Conservation (phyloP, 2,888 invertebrate species). For the Synergus japonicus region DNA sequence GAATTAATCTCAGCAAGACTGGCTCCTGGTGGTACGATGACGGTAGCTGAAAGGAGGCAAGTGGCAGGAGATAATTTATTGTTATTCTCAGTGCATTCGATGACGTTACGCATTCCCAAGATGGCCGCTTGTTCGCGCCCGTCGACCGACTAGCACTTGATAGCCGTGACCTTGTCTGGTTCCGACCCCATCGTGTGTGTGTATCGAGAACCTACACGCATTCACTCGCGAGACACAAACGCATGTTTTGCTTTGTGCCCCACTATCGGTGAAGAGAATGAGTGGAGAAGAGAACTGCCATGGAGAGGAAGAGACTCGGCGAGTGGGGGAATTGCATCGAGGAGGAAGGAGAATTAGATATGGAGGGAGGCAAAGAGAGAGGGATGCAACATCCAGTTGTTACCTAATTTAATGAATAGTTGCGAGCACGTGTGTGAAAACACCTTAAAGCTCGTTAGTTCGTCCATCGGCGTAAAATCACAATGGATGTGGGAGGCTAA, state of each 20-base stretch:
- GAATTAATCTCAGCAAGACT: conserved; percentile 3
- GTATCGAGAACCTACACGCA: conserved; percentile 9
- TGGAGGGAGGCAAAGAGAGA: conserved; percentile 42
- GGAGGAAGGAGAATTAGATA: conserved; percentile 29
- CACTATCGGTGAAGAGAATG: conserved; percentile 52
- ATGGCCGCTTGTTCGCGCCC: conserved; percentile 66
- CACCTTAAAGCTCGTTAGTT: conserved; percentile 62
- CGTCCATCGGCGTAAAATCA: conserved; percentile 62
- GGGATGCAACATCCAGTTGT: conserved; percentile 58
- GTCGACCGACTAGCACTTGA: conserved; percentile 64
- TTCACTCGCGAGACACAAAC: conserved; percentile 12
- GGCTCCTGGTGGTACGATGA: conserved; percentile 17
- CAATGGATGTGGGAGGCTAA: conserved; percentile 49
- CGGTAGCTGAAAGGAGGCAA: conserved; percentile 28
- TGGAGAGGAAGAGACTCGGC: background rate
- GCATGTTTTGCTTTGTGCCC: conserved; percentile 53
- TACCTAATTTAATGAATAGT: conserved; percentile 70
- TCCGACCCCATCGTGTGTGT: conserved; percentile 55
- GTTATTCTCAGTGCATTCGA: conserved; percentile 66
- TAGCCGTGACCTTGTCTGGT: conserved; percentile 77
- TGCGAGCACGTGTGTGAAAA: conserved; percentile 63
- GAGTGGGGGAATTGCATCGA: conserved; percentile 41
- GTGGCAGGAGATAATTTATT: conserved; percentile 63
- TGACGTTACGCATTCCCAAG: conserved; percentile 69
- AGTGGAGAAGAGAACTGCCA: conserved; percentile 40